Evolutionary conservation across 1,140 invertebrate species (phyloP), one percentile per base, ranked within the genome.

Genomic region (Saccostrea glomerata): DNA sequence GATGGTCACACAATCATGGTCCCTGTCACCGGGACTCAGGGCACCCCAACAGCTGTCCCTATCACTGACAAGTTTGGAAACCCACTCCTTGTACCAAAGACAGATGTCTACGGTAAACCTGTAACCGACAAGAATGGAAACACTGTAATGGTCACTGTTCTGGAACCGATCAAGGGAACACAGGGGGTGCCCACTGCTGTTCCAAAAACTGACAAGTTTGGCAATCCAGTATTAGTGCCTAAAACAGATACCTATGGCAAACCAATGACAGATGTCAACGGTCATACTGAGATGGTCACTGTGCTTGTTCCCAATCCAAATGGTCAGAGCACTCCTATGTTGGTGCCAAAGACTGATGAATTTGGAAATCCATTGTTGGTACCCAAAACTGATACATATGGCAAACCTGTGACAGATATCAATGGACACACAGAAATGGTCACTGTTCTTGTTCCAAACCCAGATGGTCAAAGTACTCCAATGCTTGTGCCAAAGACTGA

Each of bases 341-440:
- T 36, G 30, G 30, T 36, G 30, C 30, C 30, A 36, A 36, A 36
- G 30, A 36, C 30, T 36, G 30, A 36, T 36, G 30, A 36, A 36
- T 36, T 36, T 36, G 30, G 30, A 36, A 36, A 36, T 36, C 30
- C 30, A 36, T 36, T 36, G 30, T 36, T 36, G 30, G 30, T 36
- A 36, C 30, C 30, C 30, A 36, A 36, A 36, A 36, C 36, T 40
- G 85, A 66, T 40, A 25, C 13, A 2, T 63, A 86, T 73, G 56
- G 56, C 30, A 66, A 86, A 1, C 85, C 58, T 93, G 94, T 83
- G 94, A 95, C 87, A 88, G 85, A 25, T 88, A 94, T 56, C 89
- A 92, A 77, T 94, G 94, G 30, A 47, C 77, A 11, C 17, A 47
- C n/a, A 87, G 83, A 9, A 85, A 66, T 66, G 94, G 94, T 20